Conservation (phyloP, 2,888 invertebrate species). For the Cordilura impudica region DNA sequence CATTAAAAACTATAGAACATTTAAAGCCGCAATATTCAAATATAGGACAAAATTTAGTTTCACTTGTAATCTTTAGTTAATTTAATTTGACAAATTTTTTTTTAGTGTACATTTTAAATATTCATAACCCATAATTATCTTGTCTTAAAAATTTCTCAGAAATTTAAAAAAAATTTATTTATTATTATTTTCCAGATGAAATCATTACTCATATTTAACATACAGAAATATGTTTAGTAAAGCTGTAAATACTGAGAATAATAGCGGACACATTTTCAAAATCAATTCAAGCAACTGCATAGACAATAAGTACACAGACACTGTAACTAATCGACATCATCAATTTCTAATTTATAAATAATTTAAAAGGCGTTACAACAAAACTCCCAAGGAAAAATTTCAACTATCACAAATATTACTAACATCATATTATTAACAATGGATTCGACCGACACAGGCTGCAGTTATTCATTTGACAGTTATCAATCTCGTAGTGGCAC, state of each 20-base stretch:
- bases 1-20: no score
- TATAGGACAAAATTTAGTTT: no score
- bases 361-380: not conserved
- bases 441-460: constrained; percentile 64
- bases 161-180: not conserved
- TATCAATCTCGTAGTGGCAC: constrained; percentile 64
- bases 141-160: no score
- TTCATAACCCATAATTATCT: no score
- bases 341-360: not conserved
- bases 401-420: no score
- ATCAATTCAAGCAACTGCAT: constrained; percentile 3
- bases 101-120: no score
- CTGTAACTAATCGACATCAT: not conserved
- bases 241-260: constrained; percentile 5
- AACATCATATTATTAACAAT: no score
- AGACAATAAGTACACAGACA: not conserved
- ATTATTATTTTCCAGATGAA: constrained; percentile 21
- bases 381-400: not conserved
- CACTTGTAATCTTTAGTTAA: no score
- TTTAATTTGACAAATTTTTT: no score
- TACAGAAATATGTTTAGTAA: constrained; percentile 8
- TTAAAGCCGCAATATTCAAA: no score
- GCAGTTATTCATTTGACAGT: constrained; percentile 66
- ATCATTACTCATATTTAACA: not conserved
- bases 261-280: constrained; percentile 14